phyloP scores from a whole-genome alignment of 1,140 invertebrate genomes.

The Ceratina japonica region DNA sequence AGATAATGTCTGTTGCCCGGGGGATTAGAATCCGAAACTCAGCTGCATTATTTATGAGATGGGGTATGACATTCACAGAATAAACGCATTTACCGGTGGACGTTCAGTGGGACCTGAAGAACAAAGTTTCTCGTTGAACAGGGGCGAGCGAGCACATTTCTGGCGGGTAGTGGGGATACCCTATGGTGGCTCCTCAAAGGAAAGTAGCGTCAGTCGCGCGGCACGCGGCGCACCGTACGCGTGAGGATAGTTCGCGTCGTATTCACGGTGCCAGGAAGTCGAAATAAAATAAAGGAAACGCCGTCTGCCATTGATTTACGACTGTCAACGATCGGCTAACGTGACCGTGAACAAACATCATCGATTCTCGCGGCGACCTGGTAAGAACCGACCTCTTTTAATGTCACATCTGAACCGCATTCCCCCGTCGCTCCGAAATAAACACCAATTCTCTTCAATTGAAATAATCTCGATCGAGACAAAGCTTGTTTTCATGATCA shows the following conservation, averaged over 20 bases:
- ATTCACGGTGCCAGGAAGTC: conserved; percentile 5
- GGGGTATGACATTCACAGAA: too few relatives aligned
- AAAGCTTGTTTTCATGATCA: too few relatives aligned
- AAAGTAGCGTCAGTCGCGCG: conserved; percentile 72
- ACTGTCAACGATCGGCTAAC: conserved; percentile 33
- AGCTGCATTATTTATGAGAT: too few relatives aligned
- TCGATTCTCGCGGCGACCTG: conserved; percentile 4
- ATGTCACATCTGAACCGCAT: too few relatives aligned
- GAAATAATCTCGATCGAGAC: too few relatives aligned
- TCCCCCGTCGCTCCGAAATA: not conserved
- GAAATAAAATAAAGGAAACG: not conserved
- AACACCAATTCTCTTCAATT: too few relatives aligned
- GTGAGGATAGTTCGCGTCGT: conserved; percentile 51
- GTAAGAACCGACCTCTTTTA: not conserved
- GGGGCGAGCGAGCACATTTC: conserved; percentile 42
- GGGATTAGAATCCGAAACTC: too few relatives aligned
- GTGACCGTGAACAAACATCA: conserved; percentile 19
- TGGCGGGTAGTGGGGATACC: conserved; percentile 13
- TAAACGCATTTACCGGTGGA: not conserved
- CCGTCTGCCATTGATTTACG: not conserved
- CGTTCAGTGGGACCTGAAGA: not conserved
- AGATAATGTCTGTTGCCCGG: too few relatives aligned
- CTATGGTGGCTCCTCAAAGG: conserved; percentile 45
- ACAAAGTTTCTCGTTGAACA: conserved; percentile 1
- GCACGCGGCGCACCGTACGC: conserved; percentile 73